Evolutionary conservation across 2,888 invertebrate genomes (phyloP), one percentile per base, ranked within the genome.

Genomic region (Patella pellucida): DNA sequence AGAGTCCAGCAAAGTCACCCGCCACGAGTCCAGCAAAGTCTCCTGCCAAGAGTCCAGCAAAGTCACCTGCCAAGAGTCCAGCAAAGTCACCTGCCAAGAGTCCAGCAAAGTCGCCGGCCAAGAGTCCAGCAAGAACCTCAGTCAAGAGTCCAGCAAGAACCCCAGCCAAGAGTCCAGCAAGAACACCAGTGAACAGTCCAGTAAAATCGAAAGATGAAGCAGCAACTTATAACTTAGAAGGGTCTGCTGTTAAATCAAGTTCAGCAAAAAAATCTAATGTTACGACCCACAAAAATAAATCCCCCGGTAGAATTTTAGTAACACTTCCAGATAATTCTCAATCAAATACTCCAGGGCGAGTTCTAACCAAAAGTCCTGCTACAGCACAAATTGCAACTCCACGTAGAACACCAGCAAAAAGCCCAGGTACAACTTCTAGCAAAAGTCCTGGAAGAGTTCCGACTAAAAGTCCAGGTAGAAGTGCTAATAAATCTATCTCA

Each of bases 91-190:
- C 54, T 23, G 51, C 76, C 23, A 79, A 76, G 52, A 73, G 76
- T 12, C 73, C 78, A 27, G 62, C 52, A 12, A 71, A 7, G 9
- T 0, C 27, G 0, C 11, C 54, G 23, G 51, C 76, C 23, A 79
- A 76, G 52, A 73, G 76, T 12, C 73, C 78, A 27, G 62, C 52
- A 12, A 71, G 62, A 56, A 71, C 72, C 52, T 27, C 56, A 1
- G 16, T 41, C n/a, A 52, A 52, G n/a, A 72, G 31, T 23, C 62
- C 62, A 50, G 23, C 71, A 1, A 75, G 72, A 19, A 41, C 69
- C 1, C 52, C 72, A 23, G 70, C 52, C 7, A 72, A 72, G 70
- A 27, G 19, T 1, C 31, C 76, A 19, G n/a, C 71, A 0, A 67
- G 5, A 7, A 3, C 52, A 0, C 19, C 67, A 50, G 52, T 75